Evolutionary conservation across 2,888 invertebrate genomes (phyloP).

Genomic region (Acleris literana): DNA sequence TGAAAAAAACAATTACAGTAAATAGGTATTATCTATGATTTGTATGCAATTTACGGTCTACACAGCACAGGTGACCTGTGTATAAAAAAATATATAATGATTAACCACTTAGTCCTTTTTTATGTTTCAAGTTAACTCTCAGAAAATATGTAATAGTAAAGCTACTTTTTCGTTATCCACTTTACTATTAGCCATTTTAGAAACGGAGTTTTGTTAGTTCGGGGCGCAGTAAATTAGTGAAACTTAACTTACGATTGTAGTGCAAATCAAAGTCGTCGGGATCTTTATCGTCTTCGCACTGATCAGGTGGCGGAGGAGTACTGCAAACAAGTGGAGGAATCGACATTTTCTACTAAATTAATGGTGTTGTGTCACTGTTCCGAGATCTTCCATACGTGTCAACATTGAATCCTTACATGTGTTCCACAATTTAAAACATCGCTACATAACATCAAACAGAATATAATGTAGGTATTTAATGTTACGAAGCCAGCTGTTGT

Average conservation of each 20-base stretch:
- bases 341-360: constrained; percentile 74
- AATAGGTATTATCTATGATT: neutral
- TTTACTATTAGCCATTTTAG: constrained; percentile 1
- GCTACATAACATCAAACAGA: constrained; percentile 37
- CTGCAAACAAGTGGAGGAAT: constrained; percentile 87
- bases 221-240: constrained; percentile 3
- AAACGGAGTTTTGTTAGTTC: neutral
- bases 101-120: too few relatives aligned
- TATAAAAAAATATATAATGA: too few relatives aligned
- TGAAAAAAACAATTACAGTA: constrained; percentile 49
- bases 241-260: constrained; percentile 69
- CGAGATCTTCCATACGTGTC: constrained; percentile 42
- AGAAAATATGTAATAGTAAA: constrained; percentile 17
- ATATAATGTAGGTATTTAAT: constrained; percentile 39
- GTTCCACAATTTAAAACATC: constrained; percentile 3
- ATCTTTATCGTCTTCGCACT: constrained; percentile 86
- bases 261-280: constrained; percentile 74
- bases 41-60: neutral
- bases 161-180: constrained; percentile 8
- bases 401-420: constrained; percentile 11
- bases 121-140: too few relatives aligned
- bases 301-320: constrained; percentile 86
- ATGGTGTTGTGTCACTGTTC: constrained; percentile 41
- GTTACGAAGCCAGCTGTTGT: constrained; percentile 71
- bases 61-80: neutral